These are phyloP conservation scores for Polyodon spathula DNA, from an alignment of 2,113 vertebrate genomes.

Conservation along the genomic window DNA sequence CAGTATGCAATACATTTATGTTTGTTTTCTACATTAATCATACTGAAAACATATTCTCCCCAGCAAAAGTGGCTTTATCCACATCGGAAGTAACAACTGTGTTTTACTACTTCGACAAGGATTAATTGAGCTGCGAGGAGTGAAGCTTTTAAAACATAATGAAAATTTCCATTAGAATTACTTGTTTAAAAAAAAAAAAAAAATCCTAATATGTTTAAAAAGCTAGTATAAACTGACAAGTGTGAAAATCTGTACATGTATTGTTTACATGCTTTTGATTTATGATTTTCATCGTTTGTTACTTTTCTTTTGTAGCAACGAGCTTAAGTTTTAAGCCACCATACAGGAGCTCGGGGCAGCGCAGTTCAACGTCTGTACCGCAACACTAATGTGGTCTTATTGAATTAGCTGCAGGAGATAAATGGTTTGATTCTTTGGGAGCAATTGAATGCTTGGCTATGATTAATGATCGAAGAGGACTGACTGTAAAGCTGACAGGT, in stretches of 20 bases:
- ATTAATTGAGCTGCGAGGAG: background rate
- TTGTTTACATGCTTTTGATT: background rate
- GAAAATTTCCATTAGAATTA: background rate
- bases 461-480: constrained; percentile 48
- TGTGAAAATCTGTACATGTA: too few relatives aligned
- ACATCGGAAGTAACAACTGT: too few relatives aligned
- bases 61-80: too few relatives aligned
- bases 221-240: background rate
- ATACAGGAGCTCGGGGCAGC: background rate
- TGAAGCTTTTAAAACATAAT: background rate
- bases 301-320: background rate
- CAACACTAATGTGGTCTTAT: constrained; percentile 16
- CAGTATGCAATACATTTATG: too few relatives aligned
- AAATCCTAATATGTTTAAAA: constrained; percentile 5
- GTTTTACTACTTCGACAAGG: background rate
- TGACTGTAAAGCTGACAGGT: constrained; percentile 30
- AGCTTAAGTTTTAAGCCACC: background rate
- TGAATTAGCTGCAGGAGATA: constrained; percentile 26
- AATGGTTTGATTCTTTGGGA: constrained; percentile 32
- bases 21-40: too few relatives aligned
- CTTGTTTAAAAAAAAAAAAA: background rate
- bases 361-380: background rate
- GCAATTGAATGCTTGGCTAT: constrained; percentile 28
- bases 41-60: too few relatives aligned
- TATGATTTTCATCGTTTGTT: background rate